Evolutionary conservation across 2,888 invertebrate genomes (phyloP), one percentile per base, ranked within the genome.

Genomic region (Drosophila mulleri): DNA sequence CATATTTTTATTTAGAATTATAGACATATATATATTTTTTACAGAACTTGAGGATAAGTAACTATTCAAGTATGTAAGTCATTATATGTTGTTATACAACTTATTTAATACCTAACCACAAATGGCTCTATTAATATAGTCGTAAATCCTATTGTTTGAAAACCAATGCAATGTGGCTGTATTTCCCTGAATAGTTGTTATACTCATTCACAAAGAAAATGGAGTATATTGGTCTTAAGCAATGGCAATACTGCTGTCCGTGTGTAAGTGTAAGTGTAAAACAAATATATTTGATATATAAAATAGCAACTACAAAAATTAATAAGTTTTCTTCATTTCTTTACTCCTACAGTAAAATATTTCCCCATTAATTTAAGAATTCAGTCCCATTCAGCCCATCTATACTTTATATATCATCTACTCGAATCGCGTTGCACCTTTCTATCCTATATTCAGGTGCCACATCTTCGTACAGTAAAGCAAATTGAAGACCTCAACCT

Each of bases 401-500:
- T 11, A 32, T 32, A 32, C 29, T 7, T 7, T 5, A 14, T 4
- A 9, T 20, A 42, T 32, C 56, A 56, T 7, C 8, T 32, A 9
- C 5, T 20, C 16, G 6, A 3, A 32, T 50, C 32, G 2, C 18
- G 18, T 56, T 14, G 7, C 20, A 3, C 4, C 16, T 16, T 4
- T 14, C 20, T 16, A 20, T n/a, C 9, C 20, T 23, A 37, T 16
- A 32, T 20, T 44, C 7, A 20, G 11, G 23, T 44, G 29, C 2
- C 39, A 6, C 16, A 32, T 7, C 42, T 48, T 50, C 39, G 41
- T 14, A 8, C 41, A 0, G 52, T 41, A 18, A 29, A 16, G 23
- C 2, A 41, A 74, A 42, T 63, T 52, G 20, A 71, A 70, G 70
- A 56, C 56, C 52, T 50, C 54, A 20, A 69, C 11, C 41, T 69